Base-by-base conservation (phyloP, 2,113 vertebrate species). In the Ovibos moschatus region DNA sequence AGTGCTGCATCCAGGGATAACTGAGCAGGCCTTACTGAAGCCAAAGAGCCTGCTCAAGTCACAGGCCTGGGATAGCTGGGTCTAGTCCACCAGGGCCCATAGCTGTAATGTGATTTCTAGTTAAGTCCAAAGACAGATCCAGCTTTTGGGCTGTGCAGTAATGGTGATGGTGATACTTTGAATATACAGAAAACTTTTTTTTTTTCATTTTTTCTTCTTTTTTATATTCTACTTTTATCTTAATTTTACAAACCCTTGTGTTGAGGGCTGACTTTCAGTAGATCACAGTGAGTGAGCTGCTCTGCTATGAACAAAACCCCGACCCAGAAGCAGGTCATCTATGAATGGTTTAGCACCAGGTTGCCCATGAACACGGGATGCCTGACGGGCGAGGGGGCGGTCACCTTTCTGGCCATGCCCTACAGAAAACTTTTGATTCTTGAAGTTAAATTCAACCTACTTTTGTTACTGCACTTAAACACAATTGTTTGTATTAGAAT, bases 361-460 rank as follows among this genome's bases (percentile, higher is more conserved):
- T 23, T 71, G n/a, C 67, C 67, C 67, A 23, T 21, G n/a, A 36
- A 23, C 67, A 12, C 12, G n/a, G n/a, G 10, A 19, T 71, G n/a
- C 67, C n/a, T 71, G 9, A 36, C 0, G 2, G n/a, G n/a, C 0
- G 2, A 71, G n/a, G n/a, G n/a, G n/a, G n/a, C 5, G 5, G n/a
- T 36, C 19, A 0, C n/a, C n/a, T 23, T 71, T 21, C n/a, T 71
- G 67, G 19, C 67, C 67, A 36, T 71, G 4, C 67, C 67, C 67
- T 71, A 40, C 64, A 21, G 30, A 87, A 87, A 67, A 40, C 3
- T n/a, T 92, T 87, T 50, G 3, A 51, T 47, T 21, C 16, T 30
- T 23, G 30, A 21, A 76, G 90, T 53, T 91, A 87, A 82, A 10
- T 76, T 87, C 27, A 82, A 15, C 16, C 2, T 94, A 55, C 60